Percentiles rank a stretch among this genome's conserved stretches.
Evolutionary conservation across 2,113 vertebrate genomes (phyloP).

Genomic region (Takifugu flavidus): DNA sequence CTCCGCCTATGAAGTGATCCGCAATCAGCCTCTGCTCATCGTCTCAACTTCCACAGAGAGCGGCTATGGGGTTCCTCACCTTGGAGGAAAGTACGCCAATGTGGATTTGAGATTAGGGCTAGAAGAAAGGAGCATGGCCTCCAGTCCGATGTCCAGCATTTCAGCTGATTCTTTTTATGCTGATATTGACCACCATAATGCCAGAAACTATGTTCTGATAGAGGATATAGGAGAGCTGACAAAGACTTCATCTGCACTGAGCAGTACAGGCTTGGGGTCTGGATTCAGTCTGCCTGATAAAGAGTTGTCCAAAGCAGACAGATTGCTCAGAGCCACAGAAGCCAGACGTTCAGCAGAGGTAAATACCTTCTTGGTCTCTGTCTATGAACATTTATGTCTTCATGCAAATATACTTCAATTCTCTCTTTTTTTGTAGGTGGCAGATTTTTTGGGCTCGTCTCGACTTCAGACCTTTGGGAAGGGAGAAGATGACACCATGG

Average conservation of each 20-base stretch:
- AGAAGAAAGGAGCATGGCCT: constrained; percentile 92
- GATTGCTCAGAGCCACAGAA: constrained; percentile 86
- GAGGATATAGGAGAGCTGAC: constrained; percentile 96
- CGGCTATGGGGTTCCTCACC: constrained; percentile 85
- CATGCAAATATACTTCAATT: not conserved
- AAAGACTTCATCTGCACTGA: constrained; percentile 83
- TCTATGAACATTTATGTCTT: not conserved
- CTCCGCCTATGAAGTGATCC: constrained; percentile 93
- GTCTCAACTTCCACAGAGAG: constrained; percentile 88
- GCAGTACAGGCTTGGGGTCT: constrained; percentile 78
- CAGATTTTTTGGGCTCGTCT: constrained; percentile 78
- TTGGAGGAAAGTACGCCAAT: constrained; percentile 88
- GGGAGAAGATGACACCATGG: constrained; percentile 95
- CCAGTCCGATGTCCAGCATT: constrained; percentile 96
- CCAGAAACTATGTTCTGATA: constrained; percentile 92
- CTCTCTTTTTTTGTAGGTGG: constrained; percentile 65
- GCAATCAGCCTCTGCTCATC: constrained; percentile 91
- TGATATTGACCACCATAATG: constrained; percentile 90
- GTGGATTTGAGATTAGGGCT: constrained; percentile 91
- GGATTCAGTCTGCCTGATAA: constrained; percentile 93
- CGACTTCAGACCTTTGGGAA: constrained; percentile 90
- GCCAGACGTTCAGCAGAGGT: constrained; percentile 88
- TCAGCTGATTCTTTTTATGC: constrained; percentile 97
- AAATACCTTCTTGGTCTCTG: constrained; percentile 35
- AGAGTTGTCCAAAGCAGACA: constrained; percentile 90